Percentiles rank a stretch among this genome's conserved stretches.
Evolutionary conservation across 2,797 vertebrate genomes (phyloP).

Genomic region (Microhierax caerulescens): DNA sequence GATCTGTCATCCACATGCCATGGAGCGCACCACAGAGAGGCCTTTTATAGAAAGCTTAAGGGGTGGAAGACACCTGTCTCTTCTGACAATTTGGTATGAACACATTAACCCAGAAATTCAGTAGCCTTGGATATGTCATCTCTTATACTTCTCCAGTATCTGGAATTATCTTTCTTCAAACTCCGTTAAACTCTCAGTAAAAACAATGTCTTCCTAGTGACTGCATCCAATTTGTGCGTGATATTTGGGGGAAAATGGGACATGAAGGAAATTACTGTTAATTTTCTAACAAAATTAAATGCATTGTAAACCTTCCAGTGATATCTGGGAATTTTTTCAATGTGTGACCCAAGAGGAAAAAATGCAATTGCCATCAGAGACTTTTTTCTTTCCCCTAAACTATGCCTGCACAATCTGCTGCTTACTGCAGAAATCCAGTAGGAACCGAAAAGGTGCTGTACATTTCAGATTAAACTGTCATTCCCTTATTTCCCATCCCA

Average conservation of each 20-base stretch:
- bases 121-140: not conserved
- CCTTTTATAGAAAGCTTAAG: not conserved
- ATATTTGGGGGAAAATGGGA: not conserved
- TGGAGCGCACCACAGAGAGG: not conserved
- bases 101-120: not conserved
- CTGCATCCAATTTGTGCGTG: not conserved
- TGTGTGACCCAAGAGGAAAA: not conserved
- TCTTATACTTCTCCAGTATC: not conserved
- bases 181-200: not conserved
- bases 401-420: rapidly evolving
- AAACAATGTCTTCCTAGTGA: not conserved
- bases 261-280: not conserved
- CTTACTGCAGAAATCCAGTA: not conserved
- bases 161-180: slow-evolving; percentile 21
- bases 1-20: not conserved
- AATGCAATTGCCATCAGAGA: not conserved
- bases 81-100: not conserved
- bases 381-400: not conserved
- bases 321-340: not conserved
- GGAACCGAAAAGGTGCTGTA: not conserved
- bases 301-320: not conserved
- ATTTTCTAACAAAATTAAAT: slow-evolving; percentile 18
- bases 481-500: not conserved
- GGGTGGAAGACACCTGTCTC: not conserved
- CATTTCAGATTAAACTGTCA: not conserved